These are phyloP conservation scores for Drosophila mimica DNA, from an alignment of 2,888 invertebrate genomes.

Conservation along the genomic window DNA sequence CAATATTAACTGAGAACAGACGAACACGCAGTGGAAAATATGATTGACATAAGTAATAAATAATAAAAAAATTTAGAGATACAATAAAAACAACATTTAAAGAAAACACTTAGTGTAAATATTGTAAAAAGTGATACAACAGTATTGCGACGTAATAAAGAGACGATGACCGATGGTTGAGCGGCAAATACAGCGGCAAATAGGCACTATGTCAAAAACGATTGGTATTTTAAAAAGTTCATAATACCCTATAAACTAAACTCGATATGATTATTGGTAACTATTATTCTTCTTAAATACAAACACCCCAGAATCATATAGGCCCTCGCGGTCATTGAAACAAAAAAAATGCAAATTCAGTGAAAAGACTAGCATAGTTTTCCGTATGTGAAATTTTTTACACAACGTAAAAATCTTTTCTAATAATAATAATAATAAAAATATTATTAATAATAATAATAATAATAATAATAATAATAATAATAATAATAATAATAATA, in stretches of 20 bases:
- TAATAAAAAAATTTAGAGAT: constrained; percentile 46
- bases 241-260: constrained; percentile 44
- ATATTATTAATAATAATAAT: too few species aligned
- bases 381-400: constrained; percentile 1
- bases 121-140: constrained; percentile 76
- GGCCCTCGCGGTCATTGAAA: constrained; percentile 26
- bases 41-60: constrained; percentile 40
- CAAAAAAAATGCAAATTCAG: background rate
- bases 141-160: constrained; percentile 55
- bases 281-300: constrained; percentile 34
- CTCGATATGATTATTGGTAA: constrained; percentile 50
- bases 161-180: constrained; percentile 21
- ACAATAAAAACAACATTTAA: constrained; percentile 52
- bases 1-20: constrained; percentile 53
- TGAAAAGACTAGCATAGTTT: constrained; percentile 1
- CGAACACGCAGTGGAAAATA: constrained; percentile 32
- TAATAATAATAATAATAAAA: background rate
- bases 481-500: too few species aligned
- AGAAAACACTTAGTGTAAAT: constrained; percentile 80
- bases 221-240: constrained; percentile 74
- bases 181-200: constrained; percentile 24
- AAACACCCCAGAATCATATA: constrained; percentile 4
- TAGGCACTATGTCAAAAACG: constrained; percentile 37
- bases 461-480: too few species aligned
- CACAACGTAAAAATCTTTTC: constrained; percentile 32